These are phyloP conservation scores for Elephantulus edwardii DNA, from an alignment of 2,113 vertebrate genomes.

Conservation along the genomic window DNA sequence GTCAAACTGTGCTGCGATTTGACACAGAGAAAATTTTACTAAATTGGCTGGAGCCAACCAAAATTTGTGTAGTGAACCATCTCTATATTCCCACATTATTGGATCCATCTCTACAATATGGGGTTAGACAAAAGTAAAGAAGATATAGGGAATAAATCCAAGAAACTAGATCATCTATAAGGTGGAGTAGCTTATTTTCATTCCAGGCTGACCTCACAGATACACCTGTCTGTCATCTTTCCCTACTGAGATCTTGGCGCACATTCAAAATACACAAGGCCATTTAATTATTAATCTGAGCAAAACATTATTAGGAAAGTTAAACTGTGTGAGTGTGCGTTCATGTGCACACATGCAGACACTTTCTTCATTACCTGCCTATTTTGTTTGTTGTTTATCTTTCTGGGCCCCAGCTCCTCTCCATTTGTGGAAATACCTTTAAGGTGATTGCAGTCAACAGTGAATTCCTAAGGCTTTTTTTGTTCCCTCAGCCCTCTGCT, in stretches of 20 bases:
- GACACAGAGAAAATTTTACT: neutral
- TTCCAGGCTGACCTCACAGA: neutral
- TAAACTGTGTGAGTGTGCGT: neutral
- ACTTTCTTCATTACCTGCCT: neutral
- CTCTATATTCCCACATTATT: neutral
- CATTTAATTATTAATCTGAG: constrained; percentile 76
- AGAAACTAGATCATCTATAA: neutral
- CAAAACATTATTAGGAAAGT: constrained; percentile 60
- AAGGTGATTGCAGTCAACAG: neutral
- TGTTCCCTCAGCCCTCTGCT: neutral
- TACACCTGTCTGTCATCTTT: neutral
- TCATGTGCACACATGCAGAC: neutral
- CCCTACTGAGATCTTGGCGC: constrained; percentile 50
- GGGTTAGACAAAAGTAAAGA: neutral
- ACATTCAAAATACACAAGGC: constrained; percentile 65
- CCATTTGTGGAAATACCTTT: neutral
- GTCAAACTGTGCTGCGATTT: neutral
- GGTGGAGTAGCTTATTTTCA: neutral
- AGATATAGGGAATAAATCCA: neutral
- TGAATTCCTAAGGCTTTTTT: neutral
- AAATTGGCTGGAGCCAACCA: neutral
- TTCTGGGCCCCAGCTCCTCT: neutral
- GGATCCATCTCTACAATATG: neutral
- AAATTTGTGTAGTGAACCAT: neutral
- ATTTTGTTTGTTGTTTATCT: neutral